These are phyloP conservation scores for Drosophila tsacasi DNA, from an alignment of 1,140 invertebrate genomes.

Conservation along the genomic window DNA sequence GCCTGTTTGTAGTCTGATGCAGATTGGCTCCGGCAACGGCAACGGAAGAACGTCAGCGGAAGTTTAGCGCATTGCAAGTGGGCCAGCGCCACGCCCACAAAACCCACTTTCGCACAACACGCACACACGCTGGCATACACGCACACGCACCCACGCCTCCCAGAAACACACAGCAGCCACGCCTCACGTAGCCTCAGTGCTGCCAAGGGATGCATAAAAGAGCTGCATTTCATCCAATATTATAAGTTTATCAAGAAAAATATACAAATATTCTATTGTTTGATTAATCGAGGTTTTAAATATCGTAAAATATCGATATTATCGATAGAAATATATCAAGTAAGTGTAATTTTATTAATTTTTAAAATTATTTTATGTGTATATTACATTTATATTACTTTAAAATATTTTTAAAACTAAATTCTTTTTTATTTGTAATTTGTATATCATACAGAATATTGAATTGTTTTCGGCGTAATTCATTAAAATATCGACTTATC, in stretches of 20 bases:
- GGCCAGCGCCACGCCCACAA: conserved; percentile 35
- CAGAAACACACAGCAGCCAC: conserved; percentile 12
- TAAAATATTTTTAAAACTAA: no score
- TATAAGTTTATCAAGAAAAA: no score
- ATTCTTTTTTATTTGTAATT: not conserved
- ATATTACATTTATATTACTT: no score
- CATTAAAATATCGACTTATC: not conserved
- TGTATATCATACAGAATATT: no score
- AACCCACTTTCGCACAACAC: conserved; percentile 15
- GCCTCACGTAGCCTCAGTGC: conserved; percentile 1
- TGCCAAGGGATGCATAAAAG: not conserved
- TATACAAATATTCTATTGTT: not conserved
- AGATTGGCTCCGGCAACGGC: conserved; percentile 51
- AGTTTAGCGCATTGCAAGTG: conserved; percentile 60
- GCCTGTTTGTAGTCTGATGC: conserved; percentile 59
- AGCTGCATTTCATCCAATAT: fast-evolving
- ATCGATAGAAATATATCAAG: not conserved
- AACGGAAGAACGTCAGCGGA: conserved; percentile 31
- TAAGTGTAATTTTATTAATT: no score
- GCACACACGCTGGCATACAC: not conserved
- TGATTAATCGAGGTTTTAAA: not conserved
- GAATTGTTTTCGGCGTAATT: no score
- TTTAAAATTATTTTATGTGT: no score
- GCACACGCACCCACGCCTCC: not conserved
- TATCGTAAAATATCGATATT: not conserved